These are phyloP conservation scores for Tortricodes alternella DNA, from an alignment of 2,888 invertebrate species.

Conservation along the genomic window DNA sequence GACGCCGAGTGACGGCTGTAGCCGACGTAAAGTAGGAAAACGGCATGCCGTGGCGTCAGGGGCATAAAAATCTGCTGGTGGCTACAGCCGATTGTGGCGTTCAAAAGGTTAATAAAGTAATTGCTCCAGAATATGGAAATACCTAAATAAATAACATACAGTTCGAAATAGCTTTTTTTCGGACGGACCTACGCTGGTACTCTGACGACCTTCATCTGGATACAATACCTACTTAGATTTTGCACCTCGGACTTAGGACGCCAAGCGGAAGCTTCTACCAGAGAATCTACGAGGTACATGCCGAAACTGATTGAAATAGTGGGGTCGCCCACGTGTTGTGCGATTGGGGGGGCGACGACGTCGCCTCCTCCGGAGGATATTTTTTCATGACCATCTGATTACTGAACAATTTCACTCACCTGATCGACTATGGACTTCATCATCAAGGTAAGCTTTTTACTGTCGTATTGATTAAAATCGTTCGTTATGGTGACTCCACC, in stretches of 20 bases:
- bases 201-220: background rate
- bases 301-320: background rate
- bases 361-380: background rate
- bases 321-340: constrained; percentile 5
- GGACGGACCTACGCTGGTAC: background rate
- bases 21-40: too few relatives aligned
- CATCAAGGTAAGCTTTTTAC: constrained; percentile 76
- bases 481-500: constrained; percentile 82
- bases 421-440: constrained; percentile 83
- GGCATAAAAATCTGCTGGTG: too few relatives aligned
- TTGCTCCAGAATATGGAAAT: too few relatives aligned
- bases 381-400: background rate
- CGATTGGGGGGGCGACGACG: background rate
- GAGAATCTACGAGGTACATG: background rate
- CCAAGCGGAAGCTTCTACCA: background rate
- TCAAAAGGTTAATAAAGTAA: too few relatives aligned
- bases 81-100: too few relatives aligned
- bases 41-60: too few relatives aligned
- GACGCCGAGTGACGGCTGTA: too few relatives aligned
- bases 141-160: too few relatives aligned
- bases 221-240: background rate
- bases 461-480: constrained; percentile 77
- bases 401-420: constrained; percentile 48
- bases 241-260: background rate
- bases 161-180: too few relatives aligned